Base-by-base conservation (phyloP, 2,888 invertebrate genomes). In the Alloplasta piceator region DNA sequence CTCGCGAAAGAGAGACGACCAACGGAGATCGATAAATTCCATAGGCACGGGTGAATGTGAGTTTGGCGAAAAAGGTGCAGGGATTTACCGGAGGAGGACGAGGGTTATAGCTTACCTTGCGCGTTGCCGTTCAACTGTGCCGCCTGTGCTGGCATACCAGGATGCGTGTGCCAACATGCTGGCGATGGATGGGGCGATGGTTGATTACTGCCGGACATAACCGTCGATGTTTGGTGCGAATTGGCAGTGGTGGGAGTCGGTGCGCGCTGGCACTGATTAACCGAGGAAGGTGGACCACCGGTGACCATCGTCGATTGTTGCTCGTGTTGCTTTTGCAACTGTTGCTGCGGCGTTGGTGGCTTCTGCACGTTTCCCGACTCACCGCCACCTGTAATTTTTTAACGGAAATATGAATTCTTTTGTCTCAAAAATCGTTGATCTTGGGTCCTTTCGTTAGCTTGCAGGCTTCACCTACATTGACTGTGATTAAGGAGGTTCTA, bases 321-420 rank as follows among this genome's bases (percentile, higher is more conserved):
- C 82, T 93, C 92, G 83, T 93, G 90, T 81, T 92, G 87, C 79
- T 92, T 91, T 84, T 88, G 88, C 80, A 85, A 85, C 86, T 87
- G 88, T 78, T 89, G 90, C 83, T 91, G 91, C 67, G 90, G 90
- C 80, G 90, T 93, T 60, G 92, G 91, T n/a, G 92, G 92, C 78
- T 92, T 92, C 83, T 93, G 91, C 73, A 88, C 87, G 78, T 91
- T 91, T 52, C 85, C 85, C 56, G 86, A 76, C 70, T 91, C 80
- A 6, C 68, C 90, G 60, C 87, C 90, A 58, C 87, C 85, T 58
- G 14, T 26, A 26, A 26, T 26, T 26, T 26, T 26, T 26, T 3
- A 26, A 26, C 26, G 26, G 26, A 26, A 26, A 26, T 2, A 26
- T 26, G 3, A 1, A 26, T 26, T 26, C 3, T 26, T 26, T 26